Conservation (phyloP, 2,888 invertebrate species). For the Ectemnius lituratus region DNA sequence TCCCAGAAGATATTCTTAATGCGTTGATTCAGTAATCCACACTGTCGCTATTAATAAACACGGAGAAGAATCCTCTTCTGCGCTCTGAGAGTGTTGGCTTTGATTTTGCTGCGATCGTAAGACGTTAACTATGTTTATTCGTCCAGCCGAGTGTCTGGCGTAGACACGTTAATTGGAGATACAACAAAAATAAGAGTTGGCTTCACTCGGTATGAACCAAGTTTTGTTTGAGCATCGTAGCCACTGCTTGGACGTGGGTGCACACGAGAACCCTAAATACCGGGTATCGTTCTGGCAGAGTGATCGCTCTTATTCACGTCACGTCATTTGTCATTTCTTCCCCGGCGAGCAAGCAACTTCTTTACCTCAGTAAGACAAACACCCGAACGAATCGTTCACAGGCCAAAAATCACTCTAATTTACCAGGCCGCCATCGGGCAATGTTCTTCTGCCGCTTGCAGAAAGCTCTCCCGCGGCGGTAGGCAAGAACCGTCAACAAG, state of each 20-base stretch:
- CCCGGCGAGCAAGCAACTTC: constrained; percentile 37
- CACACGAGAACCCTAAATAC: constrained; percentile 56
- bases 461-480: background rate
- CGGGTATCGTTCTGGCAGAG: constrained; percentile 36
- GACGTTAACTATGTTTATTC: constrained; percentile 36
- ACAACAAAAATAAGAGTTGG: constrained; percentile 36
- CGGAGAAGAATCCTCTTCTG: constrained; percentile 12
- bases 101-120: constrained; percentile 42
- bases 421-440: constrained; percentile 41
- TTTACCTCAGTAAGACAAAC: constrained; percentile 34
- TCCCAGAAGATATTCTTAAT: background rate
- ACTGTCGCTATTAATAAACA: background rate
- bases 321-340: constrained; percentile 62
- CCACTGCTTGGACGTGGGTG: constrained; percentile 42
- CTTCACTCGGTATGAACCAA: constrained; percentile 33
- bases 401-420: constrained; percentile 56
- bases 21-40: background rate
- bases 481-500: background rate
- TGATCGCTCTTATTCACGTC: constrained; percentile 60
- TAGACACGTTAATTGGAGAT: constrained; percentile 53
- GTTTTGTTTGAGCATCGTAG: constrained; percentile 29
- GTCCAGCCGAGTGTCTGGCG: constrained; percentile 23
- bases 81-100: constrained; percentile 21
- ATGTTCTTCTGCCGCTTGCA: constrained; percentile 33
- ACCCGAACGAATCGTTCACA: constrained; percentile 15